Conservation (phyloP, 1,140 invertebrate species). For the Drosophila chauvacae region DNA sequence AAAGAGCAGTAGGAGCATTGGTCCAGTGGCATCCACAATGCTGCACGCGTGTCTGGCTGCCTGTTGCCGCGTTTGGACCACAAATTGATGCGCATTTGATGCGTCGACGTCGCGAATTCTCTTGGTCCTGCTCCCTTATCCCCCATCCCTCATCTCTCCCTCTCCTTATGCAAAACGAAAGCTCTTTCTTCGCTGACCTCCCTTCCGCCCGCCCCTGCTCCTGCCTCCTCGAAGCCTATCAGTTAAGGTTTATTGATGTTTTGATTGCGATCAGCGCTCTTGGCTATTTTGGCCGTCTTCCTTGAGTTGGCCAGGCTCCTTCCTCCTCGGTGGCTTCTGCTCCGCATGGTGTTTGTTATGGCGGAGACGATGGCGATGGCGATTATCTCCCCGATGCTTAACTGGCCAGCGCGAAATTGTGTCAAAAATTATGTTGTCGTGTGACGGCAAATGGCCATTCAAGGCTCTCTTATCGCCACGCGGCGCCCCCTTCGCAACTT, state of each 20-base stretch:
- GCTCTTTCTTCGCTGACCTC: conserved; percentile 25
- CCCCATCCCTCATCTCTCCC: neutral
- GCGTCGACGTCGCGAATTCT: conserved; percentile 40
- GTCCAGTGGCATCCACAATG: conserved; percentile 50
- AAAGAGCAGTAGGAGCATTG: neutral
- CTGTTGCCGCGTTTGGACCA: conserved; percentile 68
- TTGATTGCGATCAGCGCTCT: conserved; percentile 80
- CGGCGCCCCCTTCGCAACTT: conserved; percentile 58
- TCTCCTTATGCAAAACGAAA: conserved; percentile 46
- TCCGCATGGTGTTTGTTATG: conserved; percentile 70
- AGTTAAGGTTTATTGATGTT: conserved; percentile 84
- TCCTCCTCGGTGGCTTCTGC: neutral
- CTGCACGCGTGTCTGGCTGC: conserved; percentile 72
- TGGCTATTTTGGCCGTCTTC: conserved; percentile 56
- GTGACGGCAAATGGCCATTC: conserved; percentile 41
- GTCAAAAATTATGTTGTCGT: conserved; percentile 81
- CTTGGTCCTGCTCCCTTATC: neutral
- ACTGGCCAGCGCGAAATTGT: conserved; percentile 64
- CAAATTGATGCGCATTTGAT: conserved; percentile 80
- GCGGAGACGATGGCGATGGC: conserved; percentile 18
- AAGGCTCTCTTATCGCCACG: conserved; percentile 40
- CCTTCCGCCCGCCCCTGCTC: neutral
- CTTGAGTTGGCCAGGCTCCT: conserved; percentile 2
- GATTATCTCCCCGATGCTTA: conserved; percentile 71
- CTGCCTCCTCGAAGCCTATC: conserved; percentile 42